Base-by-base conservation (phyloP, 2,888 invertebrate species). In the Sinhomidia bicolor region DNA sequence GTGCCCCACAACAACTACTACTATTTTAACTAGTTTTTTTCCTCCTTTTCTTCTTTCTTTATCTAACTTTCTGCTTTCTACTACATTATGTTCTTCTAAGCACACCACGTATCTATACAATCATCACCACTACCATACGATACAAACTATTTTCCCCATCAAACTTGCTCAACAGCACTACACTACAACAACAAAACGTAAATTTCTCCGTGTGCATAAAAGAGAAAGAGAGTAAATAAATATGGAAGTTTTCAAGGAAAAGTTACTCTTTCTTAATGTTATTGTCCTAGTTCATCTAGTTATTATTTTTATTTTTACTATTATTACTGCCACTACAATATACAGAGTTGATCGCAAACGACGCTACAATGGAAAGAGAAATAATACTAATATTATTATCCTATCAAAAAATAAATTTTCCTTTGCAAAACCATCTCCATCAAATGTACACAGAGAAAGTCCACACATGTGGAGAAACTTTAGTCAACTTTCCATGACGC, bases 131-230 rank as follows among this genome's bases (percentile, higher is more conserved):
- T 23, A 12, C 26, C 47, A 26, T n/a, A n/a, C n/a, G 29, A 76
- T 76, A 51, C n/a, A 51, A 71, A 71, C 68, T 71, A 71, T 71
- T 71, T 71, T 71, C 41, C 76, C 51, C 76, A 51, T 51, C 76
- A 51, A 76, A 76, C 23, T 76, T 47, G 65, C 68, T 12, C 10
- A 41, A n/a, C 23, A 71, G 41, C 20, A 76, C 54, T n/a, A n/a
- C n/a, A n/a, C n/a, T n/a, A n/a, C n/a, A n/a, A n/a, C n/a, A n/a
- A 47, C 51, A 29, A 26, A 76, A 76, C 51, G 76, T 76, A 51
- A 76, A 76, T 47, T 76, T 54, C 54, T 12, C 47, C 4, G 36
- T 5, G 36, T 3, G 36, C n/a, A n/a, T n/a, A n/a, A 7, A 7
- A 36, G 36, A 36, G 36, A 7, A 36, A 51, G 23, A 76, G 51